These are phyloP conservation scores for Coleophora flavipennella DNA, from an alignment of 2,888 invertebrate species.

Conservation along the genomic window DNA sequence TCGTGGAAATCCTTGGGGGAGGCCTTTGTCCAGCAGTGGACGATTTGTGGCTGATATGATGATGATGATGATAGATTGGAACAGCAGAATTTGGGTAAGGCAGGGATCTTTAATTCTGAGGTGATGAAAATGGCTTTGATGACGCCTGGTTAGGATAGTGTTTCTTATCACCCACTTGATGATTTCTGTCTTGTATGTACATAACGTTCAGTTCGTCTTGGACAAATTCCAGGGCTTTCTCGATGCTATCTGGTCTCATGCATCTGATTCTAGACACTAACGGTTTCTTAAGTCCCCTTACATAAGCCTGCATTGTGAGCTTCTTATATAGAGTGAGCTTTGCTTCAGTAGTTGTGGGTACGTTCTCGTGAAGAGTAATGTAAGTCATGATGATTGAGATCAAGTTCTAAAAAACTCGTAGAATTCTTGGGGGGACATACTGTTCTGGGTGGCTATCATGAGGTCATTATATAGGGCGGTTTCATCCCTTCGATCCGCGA, in stretches of 20 bases:
- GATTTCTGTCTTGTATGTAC: constrained; percentile 11
- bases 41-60: no score
- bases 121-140: no score
- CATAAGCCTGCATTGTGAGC: constrained; percentile 4
- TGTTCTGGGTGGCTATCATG: constrained; percentile 1
- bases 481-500: constrained; percentile 8
- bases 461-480: constrained; percentile 4
- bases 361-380: constrained; percentile 5
- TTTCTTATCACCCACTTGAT: constrained; percentile 5
- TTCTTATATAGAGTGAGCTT: constrained; percentile 8
- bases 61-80: not conserved
- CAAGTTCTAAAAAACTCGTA: constrained; percentile 3
- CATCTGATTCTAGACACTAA: constrained; percentile 6
- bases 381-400: constrained; percentile 7
- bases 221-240: constrained; percentile 12
- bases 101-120: not conserved
- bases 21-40: no score
- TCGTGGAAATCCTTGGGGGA: no score
- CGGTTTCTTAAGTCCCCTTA: constrained; percentile 7
- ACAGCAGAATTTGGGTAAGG: not conserved
- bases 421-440: constrained; percentile 10
- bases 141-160: no score
- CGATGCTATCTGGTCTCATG: constrained; percentile 6
- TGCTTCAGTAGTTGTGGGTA: constrained; percentile 6
- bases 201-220: constrained; percentile 13